Evolutionary conservation across 2,113 vertebrate species (phyloP), one percentile per base, ranked within the genome.

Genomic region (Chamaetylas fuelleborni): DNA sequence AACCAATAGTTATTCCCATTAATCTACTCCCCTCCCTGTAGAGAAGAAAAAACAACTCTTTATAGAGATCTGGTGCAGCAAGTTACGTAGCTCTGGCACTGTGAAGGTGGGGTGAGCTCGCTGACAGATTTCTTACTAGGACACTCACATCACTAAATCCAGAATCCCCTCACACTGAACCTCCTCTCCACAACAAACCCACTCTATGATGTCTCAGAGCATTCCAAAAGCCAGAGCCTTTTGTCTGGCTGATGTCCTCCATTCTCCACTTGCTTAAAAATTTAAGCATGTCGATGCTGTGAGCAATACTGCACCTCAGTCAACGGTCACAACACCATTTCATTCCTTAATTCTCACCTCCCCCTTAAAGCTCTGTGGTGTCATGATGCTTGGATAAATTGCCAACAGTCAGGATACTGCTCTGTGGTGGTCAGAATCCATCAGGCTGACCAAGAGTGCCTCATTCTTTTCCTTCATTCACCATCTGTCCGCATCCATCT

Each of bases 401-500:
- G 65, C 77, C 80, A 81, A 2, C 64, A 88, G 47, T 69, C 1
- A 0, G 38, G 45, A 34, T 70, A 74, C 28, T 56, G 40, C 77
- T 53, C 43, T 26, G 51, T 23, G 40, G 65, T 34, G 36, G 61
- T 70, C 77, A 89, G 83, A 74, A 92, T 60, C 81, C 83, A 71
- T 17, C 65, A 88, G 56, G 57, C 80, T 91, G 86, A 93, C 91
- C 86, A 81, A 56, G 43, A 91, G 28, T 9, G 53, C 65, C 53
- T 86, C 57, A 36, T 69, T 90, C 88, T 86, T 86, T 64, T 54
- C 84, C 57, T 82, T 79, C 72, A 76, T 60, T 90, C 91, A 62
- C 91, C 88, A 94, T 90, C 91, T 95, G 90, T 34, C 76, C 86
- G 82, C 18, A 61, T 69, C 78, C 36, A n/a, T 51, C 66, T 92